Conservation (phyloP, 2,888 invertebrate genomes). For the Thelaira solivaga region DNA sequence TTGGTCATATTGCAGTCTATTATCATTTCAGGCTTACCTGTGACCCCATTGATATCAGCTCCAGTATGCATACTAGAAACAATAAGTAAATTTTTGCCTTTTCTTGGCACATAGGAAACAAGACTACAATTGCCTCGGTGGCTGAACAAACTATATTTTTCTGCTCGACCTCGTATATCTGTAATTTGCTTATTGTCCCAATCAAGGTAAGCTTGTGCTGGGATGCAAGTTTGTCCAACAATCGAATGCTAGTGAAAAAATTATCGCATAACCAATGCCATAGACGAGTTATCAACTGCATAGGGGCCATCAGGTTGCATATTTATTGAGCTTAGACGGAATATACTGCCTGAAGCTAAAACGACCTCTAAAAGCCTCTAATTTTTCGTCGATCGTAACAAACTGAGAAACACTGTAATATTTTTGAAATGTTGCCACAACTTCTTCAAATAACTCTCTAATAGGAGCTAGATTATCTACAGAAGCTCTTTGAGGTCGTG, state of each 20-base stretch:
- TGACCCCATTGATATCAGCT: neutral
- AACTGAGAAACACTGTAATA: constrained; percentile 25
- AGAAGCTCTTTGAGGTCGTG: neutral
- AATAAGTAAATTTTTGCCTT: too few relatives aligned
- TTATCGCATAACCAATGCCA: constrained; percentile 53
- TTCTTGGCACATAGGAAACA: constrained; percentile 13
- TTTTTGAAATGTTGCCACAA: constrained; percentile 42
- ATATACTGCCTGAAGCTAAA: constrained; percentile 27
- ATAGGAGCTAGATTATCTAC: constrained; percentile 5
- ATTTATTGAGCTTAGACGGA: too few relatives aligned
- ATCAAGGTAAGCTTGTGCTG: neutral
- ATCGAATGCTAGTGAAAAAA: constrained; percentile 27
- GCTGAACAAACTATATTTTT: constrained; percentile 33
- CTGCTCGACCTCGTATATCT: constrained; percentile 18
- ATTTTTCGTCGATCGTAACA: constrained; percentile 64
- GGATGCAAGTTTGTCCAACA: neutral
- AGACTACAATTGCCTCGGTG: neutral
- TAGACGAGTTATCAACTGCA: too few relatives aligned
- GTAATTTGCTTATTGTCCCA: neutral
- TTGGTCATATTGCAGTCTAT: constrained; percentile 1
- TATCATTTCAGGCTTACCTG: constrained; percentile 18
- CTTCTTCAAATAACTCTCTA: constrained; percentile 36
- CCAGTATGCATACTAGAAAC: neutral
- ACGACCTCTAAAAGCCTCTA: constrained; percentile 66
- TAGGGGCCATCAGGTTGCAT: too few relatives aligned